phyloP scores from a whole-genome alignment of 2,888 invertebrate genomes.

The Rhamnusium bicolor region DNA sequence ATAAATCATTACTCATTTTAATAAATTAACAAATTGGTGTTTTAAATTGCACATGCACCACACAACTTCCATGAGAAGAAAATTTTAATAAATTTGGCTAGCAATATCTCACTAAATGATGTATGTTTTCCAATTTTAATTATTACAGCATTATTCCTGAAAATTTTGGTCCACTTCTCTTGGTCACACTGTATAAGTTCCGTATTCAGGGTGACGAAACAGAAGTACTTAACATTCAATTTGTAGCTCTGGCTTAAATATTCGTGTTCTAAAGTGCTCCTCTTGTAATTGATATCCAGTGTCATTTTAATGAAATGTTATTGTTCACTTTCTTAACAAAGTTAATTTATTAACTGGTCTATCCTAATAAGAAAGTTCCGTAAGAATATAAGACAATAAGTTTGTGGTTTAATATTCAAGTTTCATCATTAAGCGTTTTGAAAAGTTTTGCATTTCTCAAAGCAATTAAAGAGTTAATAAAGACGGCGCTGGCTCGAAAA shows the following conservation, averaged over 20 bases:
- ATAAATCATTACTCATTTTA: no score
- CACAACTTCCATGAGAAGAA: no score
- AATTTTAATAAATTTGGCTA: no score
- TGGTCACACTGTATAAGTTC: no score
- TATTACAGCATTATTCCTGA: no score
- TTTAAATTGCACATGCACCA: no score
- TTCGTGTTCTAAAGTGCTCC: not conserved
- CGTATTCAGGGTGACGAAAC: not conserved
- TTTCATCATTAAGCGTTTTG: slow-evolving; percentile 39
- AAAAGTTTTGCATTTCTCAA: slow-evolving; percentile 37
- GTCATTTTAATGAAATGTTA: slow-evolving; percentile 13
- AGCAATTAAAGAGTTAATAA: slow-evolving; percentile 42
- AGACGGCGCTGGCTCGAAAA: slow-evolving; percentile 25
- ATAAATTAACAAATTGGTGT: no score
- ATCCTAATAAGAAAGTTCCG: slow-evolving; percentile 38
- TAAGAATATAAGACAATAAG: slow-evolving; percentile 45
- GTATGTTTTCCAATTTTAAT: no score
- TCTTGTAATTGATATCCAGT: slow-evolving; percentile 5
- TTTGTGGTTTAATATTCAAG: slow-evolving; percentile 41
- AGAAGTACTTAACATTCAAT: slow-evolving; percentile 5
- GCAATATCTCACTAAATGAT: no score
- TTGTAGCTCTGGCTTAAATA: not conserved
- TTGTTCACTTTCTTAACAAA: slow-evolving; percentile 11
- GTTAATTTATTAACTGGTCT: slow-evolving; percentile 40
- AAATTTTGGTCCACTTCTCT: no score